Evolutionary conservation across 2,113 vertebrate species (phyloP).

Genomic region (Ovibos moschatus): DNA sequence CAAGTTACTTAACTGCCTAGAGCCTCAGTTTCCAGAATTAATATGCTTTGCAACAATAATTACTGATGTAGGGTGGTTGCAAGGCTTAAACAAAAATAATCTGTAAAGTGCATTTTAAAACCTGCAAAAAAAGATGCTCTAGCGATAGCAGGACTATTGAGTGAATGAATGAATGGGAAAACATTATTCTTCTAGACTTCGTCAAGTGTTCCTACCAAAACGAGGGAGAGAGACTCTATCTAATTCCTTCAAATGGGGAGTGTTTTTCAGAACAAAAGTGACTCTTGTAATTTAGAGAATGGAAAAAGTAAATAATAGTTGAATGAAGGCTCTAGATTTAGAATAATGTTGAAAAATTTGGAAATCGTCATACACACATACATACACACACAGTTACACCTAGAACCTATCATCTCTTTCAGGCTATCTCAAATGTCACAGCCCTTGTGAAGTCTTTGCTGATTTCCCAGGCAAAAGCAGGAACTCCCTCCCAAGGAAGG

Average conservation of each 20-base stretch:
- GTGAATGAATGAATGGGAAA: neutral
- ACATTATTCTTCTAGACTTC: neutral
- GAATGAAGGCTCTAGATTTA: neutral
- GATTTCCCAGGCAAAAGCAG: neutral
- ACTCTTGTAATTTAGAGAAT: neutral
- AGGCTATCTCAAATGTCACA: neutral
- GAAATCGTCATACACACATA: neutral
- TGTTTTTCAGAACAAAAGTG: neutral
- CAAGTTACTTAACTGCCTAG: neutral
- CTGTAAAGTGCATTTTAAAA: neutral
- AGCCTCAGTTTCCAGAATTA: slow-evolving; percentile 3
- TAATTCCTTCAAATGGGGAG: neutral
- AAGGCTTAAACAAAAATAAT: neutral
- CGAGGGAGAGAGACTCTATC: neutral
- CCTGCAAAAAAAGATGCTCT: neutral
- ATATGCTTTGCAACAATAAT: neutral
- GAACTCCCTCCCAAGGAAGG: neutral
- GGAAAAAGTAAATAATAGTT: neutral
- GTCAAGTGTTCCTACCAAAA: neutral
- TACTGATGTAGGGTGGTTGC: neutral
- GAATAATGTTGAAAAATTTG: neutral
- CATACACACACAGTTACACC: neutral
- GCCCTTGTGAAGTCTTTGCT: neutral
- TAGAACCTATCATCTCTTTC: neutral
- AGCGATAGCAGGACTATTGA: neutral